These are phyloP conservation scores for Pica pica DNA, from an alignment of 2,113 vertebrate genomes.

Conservation along the genomic window DNA sequence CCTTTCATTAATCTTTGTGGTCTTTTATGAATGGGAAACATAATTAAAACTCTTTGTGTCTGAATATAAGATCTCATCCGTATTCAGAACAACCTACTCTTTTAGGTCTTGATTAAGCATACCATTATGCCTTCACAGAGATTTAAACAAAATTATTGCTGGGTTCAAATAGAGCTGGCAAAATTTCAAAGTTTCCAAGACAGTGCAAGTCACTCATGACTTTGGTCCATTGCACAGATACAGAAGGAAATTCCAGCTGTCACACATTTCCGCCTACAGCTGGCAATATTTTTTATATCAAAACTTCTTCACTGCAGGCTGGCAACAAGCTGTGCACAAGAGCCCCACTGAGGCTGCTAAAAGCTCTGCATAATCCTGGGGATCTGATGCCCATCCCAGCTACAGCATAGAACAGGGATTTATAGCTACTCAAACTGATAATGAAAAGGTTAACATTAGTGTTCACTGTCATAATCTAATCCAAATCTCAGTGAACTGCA, in stretches of 20 bases:
- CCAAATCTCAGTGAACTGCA: not conserved
- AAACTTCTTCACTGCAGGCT: not conserved
- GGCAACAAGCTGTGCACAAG: not conserved
- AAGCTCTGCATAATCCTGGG: not conserved
- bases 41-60: not conserved
- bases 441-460: not conserved
- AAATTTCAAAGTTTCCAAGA: not conserved
- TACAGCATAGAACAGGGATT: not conserved
- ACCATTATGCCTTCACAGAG: not conserved
- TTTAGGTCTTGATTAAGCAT: not conserved
- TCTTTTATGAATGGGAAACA: not conserved
- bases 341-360: not conserved
- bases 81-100: not conserved
- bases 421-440: not conserved
- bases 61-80: not conserved
- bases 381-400: not conserved
- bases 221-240: not conserved
- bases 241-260: not conserved
- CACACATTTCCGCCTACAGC: not conserved
- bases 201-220: not conserved
- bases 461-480: not conserved
- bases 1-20: not conserved
- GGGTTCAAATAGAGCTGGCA: not conserved
- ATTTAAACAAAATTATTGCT: not conserved
- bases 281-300: not conserved